Conservation (phyloP, 1,140 invertebrate species). For the Holcopasites calliopsidis region DNA sequence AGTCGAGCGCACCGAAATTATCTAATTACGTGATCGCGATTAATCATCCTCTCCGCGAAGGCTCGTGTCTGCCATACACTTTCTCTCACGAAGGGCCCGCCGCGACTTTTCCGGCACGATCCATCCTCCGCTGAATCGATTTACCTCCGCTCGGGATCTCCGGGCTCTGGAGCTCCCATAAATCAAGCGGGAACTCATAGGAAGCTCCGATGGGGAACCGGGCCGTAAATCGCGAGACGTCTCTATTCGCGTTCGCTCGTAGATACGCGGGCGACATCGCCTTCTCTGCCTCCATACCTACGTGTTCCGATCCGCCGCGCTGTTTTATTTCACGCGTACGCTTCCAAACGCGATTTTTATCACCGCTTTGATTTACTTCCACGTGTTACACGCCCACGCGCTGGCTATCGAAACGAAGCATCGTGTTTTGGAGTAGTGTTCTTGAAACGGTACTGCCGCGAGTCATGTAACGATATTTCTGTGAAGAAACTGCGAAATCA, state of each 20-base stretch:
- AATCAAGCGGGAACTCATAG: constrained; percentile 55
- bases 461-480: too few relatives aligned
- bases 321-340: constrained; percentile 7
- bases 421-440: background rate
- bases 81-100: constrained; percentile 19
- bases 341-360: background rate
- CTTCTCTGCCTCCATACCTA: background rate
- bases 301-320: background rate
- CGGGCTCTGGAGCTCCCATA: constrained; percentile 40
- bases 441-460: background rate
- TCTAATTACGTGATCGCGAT: constrained; percentile 33
- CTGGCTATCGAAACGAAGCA: background rate
- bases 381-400: constrained; percentile 8
- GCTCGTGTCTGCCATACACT: background rate
- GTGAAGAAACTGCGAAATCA: too few relatives aligned
- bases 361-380: background rate
- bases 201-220: constrained; percentile 10
- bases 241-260: constrained; percentile 41
- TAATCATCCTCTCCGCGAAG: constrained; percentile 36
- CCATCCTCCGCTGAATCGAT: constrained; percentile 53
- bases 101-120: constrained; percentile 55
- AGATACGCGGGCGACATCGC: constrained; percentile 33
- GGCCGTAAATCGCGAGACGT: constrained; percentile 58
- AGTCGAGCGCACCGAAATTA: background rate
- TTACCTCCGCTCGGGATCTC: constrained; percentile 39